Evolutionary conservation across 2,113 vertebrate species (phyloP).

Genomic region (Sula dactylatra): DNA sequence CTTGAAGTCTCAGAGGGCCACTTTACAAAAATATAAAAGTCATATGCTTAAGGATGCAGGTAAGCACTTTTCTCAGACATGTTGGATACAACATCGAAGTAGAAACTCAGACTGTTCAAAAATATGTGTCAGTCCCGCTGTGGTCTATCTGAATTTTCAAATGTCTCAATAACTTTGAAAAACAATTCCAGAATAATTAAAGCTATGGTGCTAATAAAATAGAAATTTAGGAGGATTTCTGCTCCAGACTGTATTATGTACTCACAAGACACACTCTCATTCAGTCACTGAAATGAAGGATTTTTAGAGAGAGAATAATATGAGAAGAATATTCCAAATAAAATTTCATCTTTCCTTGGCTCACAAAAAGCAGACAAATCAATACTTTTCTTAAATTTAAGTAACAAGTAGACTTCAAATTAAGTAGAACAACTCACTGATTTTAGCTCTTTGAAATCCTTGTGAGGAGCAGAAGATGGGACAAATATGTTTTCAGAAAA

Average conservation of each 20-base stretch:
- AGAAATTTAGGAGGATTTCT: background rate
- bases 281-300: background rate
- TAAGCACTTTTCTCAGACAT: background rate
- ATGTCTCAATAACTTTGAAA: background rate
- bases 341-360: conserved; percentile 5
- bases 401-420: background rate
- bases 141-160: background rate
- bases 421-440: background rate
- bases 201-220: background rate
- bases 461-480: background rate
- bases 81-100: background rate
- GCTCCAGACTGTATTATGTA: background rate
- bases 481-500: background rate
- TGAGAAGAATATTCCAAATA: conserved; percentile 7
- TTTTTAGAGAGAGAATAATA: background rate
- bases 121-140: background rate
- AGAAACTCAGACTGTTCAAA: background rate
- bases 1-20: background rate
- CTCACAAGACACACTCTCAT: background rate
- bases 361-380: conserved; percentile 5
- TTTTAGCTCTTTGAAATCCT: background rate
- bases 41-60: background rate
- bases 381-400: conserved; percentile 27
- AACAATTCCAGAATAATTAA: background rate
- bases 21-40: background rate